Conservation (phyloP, 2,797 vertebrate genomes). For the Pseudochromis fuscus region DNA sequence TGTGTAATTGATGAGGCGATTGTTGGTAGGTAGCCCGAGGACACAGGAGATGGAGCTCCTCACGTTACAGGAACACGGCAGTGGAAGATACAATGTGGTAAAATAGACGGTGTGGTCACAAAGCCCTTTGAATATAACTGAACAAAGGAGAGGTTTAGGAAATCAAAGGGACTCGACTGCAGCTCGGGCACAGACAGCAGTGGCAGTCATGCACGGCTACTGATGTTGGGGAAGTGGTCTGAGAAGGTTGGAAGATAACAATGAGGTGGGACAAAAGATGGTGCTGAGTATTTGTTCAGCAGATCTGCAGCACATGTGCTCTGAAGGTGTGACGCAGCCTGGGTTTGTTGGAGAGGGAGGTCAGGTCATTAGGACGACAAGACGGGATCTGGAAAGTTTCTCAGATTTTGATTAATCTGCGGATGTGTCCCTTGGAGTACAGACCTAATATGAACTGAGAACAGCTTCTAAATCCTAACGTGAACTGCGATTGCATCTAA, state of each 20-base stretch:
- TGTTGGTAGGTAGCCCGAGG: conserved; percentile 69
- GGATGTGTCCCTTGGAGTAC: no score
- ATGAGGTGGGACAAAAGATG: conserved; percentile 23
- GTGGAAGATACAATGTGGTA: conserved; percentile 39
- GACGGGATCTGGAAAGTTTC: no score
- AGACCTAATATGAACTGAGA: no score
- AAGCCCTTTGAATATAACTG: conserved; percentile 37
- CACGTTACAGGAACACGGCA: conserved; percentile 71
- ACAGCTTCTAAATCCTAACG: no score
- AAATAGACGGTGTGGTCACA: conserved; percentile 37
- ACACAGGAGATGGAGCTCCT: conserved; percentile 63
- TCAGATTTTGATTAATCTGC: no score
- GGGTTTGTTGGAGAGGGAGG: not conserved
- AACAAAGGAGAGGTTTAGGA: conserved; percentile 57
- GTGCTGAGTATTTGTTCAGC: not conserved
- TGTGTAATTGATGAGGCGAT: conserved; percentile 82
- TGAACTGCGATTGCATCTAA: no score
- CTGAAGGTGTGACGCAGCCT: conserved; percentile 1
- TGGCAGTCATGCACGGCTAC: conserved; percentile 4
- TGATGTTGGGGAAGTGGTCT: conserved; percentile 32
- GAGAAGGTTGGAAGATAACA: conserved; percentile 29
- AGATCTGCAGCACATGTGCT: not conserved
- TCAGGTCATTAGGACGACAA: not conserved
- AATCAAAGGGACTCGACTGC: conserved; percentile 37
- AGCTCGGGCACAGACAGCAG: conserved; percentile 7